Conservation (phyloP, 2,113 vertebrate species). For the Xiphophorus maculatus region DNA sequence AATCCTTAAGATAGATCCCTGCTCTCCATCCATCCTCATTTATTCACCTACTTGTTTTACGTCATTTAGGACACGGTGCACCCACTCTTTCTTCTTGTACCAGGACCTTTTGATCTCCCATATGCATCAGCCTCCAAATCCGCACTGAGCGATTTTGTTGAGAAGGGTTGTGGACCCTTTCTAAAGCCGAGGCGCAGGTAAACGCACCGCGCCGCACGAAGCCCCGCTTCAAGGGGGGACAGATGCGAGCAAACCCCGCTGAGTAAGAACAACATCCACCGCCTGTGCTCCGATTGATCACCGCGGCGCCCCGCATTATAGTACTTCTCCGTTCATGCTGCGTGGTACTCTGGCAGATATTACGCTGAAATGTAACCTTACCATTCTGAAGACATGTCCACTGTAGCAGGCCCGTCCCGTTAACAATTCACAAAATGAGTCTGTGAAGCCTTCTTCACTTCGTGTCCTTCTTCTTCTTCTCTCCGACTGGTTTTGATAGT, state of each 20-base stretch:
- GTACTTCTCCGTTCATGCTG: slow-evolving; percentile 24
- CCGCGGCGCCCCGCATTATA: slow-evolving; percentile 18
- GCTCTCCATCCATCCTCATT: slow-evolving; percentile 42
- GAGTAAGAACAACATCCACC: slow-evolving; percentile 7
- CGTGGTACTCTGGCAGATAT: slow-evolving; percentile 50
- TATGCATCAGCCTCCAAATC: slow-evolving; percentile 7
- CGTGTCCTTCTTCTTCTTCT: slow-evolving; percentile 41
- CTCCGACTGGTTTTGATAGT: slow-evolving; percentile 56
- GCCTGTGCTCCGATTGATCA: slow-evolving; percentile 10
- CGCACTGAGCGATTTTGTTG: slow-evolving; percentile 12
- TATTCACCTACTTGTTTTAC: slow-evolving; percentile 11
- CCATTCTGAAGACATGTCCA: slow-evolving; percentile 78
- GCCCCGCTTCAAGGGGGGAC: slow-evolving; percentile 4
- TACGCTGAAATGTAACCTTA: slow-evolving; percentile 62
- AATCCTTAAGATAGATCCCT: slow-evolving; percentile 7
- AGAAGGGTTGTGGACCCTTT: slow-evolving; percentile 14
- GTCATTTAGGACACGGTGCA: slow-evolving; percentile 41
- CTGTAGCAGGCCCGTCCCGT: slow-evolving; percentile 64
- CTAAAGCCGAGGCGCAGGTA: slow-evolving; percentile 37
- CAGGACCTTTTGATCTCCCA: slow-evolving; percentile 37
- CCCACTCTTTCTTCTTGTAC: slow-evolving; percentile 16
- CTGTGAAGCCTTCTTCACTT: slow-evolving; percentile 29
- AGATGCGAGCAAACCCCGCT: background rate
- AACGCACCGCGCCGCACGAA: slow-evolving; percentile 14
- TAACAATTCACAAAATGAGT: slow-evolving; percentile 41